Percentiles rank a stretch among this genome's conserved stretches.
phyloP scores from a whole-genome alignment of 2,888 invertebrate genomes.

The Aleiodes testaceus region DNA sequence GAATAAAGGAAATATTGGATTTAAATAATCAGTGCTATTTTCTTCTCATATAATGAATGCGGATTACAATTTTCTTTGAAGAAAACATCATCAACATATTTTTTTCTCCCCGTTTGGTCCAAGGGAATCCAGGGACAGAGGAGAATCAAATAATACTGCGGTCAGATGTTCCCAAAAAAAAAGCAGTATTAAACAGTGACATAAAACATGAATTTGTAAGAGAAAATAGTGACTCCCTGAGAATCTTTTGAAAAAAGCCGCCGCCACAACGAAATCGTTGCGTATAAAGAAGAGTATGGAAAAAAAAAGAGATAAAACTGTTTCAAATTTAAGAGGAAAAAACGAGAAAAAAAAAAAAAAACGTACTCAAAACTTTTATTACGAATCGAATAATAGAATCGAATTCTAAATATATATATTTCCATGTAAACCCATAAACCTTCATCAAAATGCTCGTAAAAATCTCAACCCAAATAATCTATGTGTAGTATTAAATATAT shows the following conservation, averaged over 20 bases:
- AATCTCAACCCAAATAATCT: slow-evolving; percentile 32
- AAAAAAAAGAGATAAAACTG: slow-evolving; percentile 38
- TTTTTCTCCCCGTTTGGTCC: no score
- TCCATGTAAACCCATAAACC: slow-evolving; percentile 37
- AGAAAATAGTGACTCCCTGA: slow-evolving; percentile 33
- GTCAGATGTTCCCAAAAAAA: slow-evolving; percentile 53
- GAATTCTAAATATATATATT: slow-evolving; percentile 3
- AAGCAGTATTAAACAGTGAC: slow-evolving; percentile 56
- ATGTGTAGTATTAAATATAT: neutral
- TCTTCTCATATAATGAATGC: no score
- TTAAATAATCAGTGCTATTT: no score
- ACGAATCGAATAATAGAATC: slow-evolving; percentile 4
- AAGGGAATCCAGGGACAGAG: neutral
- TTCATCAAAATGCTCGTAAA: slow-evolving; percentile 49
- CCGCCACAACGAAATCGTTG: slow-evolving; percentile 39
- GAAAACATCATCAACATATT: no score
- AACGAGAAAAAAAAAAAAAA: no score
- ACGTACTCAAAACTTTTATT: neutral
- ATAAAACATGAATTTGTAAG: slow-evolving; percentile 62
- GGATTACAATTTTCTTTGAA: no score
- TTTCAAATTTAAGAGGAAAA: neutral
- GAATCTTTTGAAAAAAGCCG: slow-evolving; percentile 50
- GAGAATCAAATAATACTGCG: neutral
- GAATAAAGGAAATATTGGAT: no score
- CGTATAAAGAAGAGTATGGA: slow-evolving; percentile 28